Base-by-base conservation (phyloP, 2,113 vertebrate species). In the Caranx ignobilis region DNA sequence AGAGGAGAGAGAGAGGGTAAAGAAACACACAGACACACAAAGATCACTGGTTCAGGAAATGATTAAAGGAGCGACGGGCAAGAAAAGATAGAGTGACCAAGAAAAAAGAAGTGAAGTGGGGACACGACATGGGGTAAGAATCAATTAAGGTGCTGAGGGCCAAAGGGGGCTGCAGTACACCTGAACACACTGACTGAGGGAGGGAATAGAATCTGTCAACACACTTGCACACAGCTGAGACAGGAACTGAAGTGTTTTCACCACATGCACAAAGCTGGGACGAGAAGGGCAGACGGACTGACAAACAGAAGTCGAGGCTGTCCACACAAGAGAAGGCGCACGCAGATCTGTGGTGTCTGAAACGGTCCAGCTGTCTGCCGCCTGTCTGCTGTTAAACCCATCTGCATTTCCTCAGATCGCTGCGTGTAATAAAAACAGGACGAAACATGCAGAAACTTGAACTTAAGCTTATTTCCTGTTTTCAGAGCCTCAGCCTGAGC, bases 1-100 rank as follows among this genome's bases (percentile, higher is more conserved):
- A 2, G 88, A 95, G 87, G 93, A 95, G 59, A 96, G 75, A 91
- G 87, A 91, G 39, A 93, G 57, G 93, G 97, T 98, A 93, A 71
- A 68, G 7, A 65, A 72, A 67, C 62, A 75, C 62, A 77, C 21
- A 16, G 26, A 82, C 32, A 63, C 65, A 69, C 71, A 75, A 50
- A 73, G 71, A 82, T 61, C 86, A 69, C 19, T 34, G 60, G 63
- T 26, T 78, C 75, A 69, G 41, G 75, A 71, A 81, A 52, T 71
- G 68, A 89, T 26, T 52, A 57, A 80, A 77, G 55, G 55, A 61
- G 61, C 59, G 18, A 41, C 78, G 7, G 35, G 3, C 35, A 37
- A 64, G 72, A 56, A 11, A 63, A 75, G 54, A 81, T 52, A n/a
- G 21, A 75, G 34, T n/a, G 55, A 76, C 69, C 75, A 74, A 83